Percentiles rank a stretch among this genome's conserved stretches.
phyloP scores from a whole-genome alignment of 2,113 vertebrate genomes.

The Nesospiza acunhae region DNA sequence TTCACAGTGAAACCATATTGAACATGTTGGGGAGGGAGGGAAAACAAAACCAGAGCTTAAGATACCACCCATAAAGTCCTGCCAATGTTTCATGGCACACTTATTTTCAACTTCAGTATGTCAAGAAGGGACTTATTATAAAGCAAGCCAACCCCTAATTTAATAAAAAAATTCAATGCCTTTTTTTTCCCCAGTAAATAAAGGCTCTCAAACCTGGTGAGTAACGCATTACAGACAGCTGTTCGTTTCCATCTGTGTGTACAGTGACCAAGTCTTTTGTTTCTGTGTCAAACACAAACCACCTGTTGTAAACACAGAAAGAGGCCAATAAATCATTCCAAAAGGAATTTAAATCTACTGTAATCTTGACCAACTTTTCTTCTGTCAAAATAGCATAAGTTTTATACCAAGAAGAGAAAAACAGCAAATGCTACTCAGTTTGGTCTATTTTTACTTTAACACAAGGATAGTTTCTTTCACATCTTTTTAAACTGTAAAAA shows the following conservation, averaged over 20 bases:
- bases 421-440: conserved; percentile 21
- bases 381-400: conserved; percentile 8
- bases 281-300: conserved; percentile 97
- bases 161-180: neutral
- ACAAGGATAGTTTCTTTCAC: neutral
- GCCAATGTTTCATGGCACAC: neutral
- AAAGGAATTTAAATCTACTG: neutral
- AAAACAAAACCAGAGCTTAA: neutral
- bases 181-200: neutral
- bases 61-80: neutral
- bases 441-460: neutral
- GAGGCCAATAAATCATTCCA: neutral
- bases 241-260: conserved; percentile 97
- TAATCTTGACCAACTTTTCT: neutral
- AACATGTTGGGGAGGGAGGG: too few species aligned
- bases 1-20: neutral
- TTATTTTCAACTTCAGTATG: neutral
- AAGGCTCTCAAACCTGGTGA: conserved; percentile 84
- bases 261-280: conserved; percentile 95
- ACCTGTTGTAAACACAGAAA: conserved; percentile 80
- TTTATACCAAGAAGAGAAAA: neutral
- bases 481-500: neutral
- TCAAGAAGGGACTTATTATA: neutral
- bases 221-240: conserved; percentile 94
- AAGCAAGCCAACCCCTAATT: neutral